Conservation (phyloP, 2,113 vertebrate species). For the Melanerpes formicivorus region DNA sequence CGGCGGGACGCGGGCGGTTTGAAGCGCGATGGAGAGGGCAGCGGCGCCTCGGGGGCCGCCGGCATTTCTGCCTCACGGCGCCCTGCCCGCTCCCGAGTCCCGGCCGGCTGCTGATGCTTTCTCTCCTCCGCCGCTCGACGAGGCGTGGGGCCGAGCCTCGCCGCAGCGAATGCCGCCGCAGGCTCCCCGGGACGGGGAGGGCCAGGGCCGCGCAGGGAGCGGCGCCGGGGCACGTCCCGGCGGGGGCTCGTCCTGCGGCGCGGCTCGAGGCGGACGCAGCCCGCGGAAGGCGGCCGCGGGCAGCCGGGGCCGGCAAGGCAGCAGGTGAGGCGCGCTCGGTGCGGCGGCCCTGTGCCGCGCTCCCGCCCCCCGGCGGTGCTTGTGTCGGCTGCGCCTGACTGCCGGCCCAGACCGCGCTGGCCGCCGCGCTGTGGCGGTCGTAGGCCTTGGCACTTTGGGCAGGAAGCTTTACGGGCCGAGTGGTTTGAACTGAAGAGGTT, state of each 20-base stretch:
- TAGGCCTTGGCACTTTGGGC: accelerated
- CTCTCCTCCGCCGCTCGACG: background rate
- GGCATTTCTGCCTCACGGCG: accelerated
- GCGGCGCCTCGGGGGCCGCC: too few species aligned
- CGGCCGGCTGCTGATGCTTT: background rate
- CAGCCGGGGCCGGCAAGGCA: background rate
- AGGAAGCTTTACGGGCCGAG: background rate
- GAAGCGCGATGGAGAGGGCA: background rate
- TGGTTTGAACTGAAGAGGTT: background rate
- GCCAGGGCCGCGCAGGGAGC: background rate
- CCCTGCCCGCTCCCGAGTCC: too few species aligned
- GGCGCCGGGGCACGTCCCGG: too few species aligned
- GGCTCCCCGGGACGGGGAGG: background rate
- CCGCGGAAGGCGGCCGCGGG: background rate
- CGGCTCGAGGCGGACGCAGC: background rate
- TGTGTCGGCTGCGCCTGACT: accelerated
- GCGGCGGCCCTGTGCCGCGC: background rate
- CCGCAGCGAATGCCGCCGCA: background rate
- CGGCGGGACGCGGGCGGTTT: background rate
- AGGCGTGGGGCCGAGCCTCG: background rate
- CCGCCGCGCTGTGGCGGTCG: accelerated
- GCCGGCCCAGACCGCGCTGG: accelerated
- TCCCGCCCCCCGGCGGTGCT: accelerated
- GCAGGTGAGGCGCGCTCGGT: background rate
- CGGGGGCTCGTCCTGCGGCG: background rate